Conservation (phyloP, 2,797 vertebrate species). For the Bucorvus abyssinicus region DNA sequence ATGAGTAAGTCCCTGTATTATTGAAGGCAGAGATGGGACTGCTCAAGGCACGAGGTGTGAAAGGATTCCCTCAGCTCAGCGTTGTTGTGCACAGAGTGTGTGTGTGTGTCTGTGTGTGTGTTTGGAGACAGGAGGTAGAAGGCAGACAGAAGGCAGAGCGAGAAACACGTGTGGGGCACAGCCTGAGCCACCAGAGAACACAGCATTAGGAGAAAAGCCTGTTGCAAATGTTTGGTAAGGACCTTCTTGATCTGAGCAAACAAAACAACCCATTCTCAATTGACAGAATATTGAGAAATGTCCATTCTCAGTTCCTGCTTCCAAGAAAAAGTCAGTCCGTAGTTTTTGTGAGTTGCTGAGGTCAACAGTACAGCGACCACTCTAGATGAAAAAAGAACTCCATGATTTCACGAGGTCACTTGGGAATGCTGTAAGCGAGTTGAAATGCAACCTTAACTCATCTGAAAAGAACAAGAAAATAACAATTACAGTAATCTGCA, state of each 20-base stretch:
- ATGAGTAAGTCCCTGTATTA: neutral
- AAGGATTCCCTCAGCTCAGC: neutral
- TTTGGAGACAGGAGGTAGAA: neutral
- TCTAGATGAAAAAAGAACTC: neutral
- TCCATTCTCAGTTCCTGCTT: neutral
- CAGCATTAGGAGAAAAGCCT: neutral
- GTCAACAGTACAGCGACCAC: conserved; percentile 27
- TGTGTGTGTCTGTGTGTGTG: too few relatives aligned
- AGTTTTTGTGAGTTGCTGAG: neutral
- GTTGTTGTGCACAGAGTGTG: neutral
- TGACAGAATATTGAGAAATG: neutral
- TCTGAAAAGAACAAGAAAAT: conserved; percentile 2
- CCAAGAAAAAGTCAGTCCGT: neutral
- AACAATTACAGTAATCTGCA: neutral
- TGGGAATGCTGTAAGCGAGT: neutral
- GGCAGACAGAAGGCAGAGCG: too few relatives aligned
- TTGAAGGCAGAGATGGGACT: neutral
- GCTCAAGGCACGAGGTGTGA: neutral
- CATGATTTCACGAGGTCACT: neutral
- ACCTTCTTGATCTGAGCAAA: neutral
- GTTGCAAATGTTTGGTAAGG: neutral
- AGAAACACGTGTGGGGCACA: neutral
- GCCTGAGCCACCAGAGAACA: neutral
- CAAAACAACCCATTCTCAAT: neutral
- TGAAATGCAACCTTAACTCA: conserved; percentile 17